Base-by-base conservation (phyloP, 2,797 vertebrate genomes). In the Sus cebifrons region DNA sequence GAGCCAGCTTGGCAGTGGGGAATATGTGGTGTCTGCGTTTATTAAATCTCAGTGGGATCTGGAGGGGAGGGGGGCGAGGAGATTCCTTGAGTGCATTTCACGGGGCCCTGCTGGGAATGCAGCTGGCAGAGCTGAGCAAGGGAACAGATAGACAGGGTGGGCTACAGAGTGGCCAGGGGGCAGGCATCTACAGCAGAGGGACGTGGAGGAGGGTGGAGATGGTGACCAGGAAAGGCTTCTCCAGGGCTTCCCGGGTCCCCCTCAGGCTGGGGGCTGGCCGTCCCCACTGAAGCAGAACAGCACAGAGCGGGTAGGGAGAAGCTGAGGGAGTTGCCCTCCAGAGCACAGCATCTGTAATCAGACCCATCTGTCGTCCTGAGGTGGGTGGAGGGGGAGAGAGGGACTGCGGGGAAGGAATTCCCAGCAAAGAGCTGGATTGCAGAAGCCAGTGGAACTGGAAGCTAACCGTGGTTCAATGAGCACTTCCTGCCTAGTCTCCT, bases 81-180 rank as follows among this genome's bases (percentile, higher is more conserved):
- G 91, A 93, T 77, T 73, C 96, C 97, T 96, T 91, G 94, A 97
- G 68, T 79, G 81, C 89, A 27, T 95, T 93, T 96, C 17, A 0
- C 79, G 49, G 93, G 73, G 93, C 12, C 16, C 54, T 81, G 89
- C 91, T 93, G 96, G 97, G 98, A 4, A 9, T 1, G 1, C 27
- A 54, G 44, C 68, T 97, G 91, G 96, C 93, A 95, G 96, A 98
- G 96, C 92, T 49, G 20, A 29, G 74, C 27, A 7, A 44, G 89
- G 94, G 82, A 25, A 71, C 64, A 56, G 23, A 68, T 12, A 74
- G 12, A 94, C 81, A 54, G 81, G 81, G 36, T 12, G 16, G 17
- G 25, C 1, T 52, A 17, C 91, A 83, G 70, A 3, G 70, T 2
- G 65, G 93, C 81, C 90, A 36, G 87, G 65, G 13, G 62, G 44